Base-by-base conservation (phyloP, 1,140 invertebrate species). In the Caerostris darwini region DNA sequence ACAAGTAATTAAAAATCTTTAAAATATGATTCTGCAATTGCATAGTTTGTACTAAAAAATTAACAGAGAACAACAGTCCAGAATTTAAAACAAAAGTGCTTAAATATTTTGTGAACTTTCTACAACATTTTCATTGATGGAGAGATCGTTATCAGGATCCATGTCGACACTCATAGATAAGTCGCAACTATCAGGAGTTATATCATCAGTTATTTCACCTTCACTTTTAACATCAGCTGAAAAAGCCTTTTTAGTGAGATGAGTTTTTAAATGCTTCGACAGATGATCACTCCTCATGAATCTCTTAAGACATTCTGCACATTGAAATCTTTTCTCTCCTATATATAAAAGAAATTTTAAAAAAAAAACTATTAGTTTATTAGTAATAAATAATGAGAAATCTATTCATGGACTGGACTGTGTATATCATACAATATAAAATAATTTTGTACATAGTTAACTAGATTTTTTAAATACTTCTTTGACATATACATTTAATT, bases 221-320 rank as follows among this genome's bases (percentile, higher is more conserved):
- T 95, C 95, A 17, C 93, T 95, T 10, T 94, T 94, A 7, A 93
- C 92, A 34, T 95, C 85, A 3, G 83, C 71, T 90, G 81, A 89
- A 92, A 83, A 69, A 87, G 92, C 92, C 85, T 95, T 95, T 95
- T 97, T 97, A 96, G 98, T 98, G 67, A 97, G 97, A 96, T 99
- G 98, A 34, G 98, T 99, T 95, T 98, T 97, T 64, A 98, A 97
- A 96, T 99, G 98, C 95, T 99, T 99, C 0, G 98, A 98, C 5
- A 98, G 96, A 95, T 98, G 98, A 96, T 98, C 98, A 94, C 97
- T 98, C 92, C 98, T 96, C 98, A 98, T 99, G 95, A 98, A 98
- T 95, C 98, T 98, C 95, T 98, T 98, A 61, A 97, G 97, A 95
- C 98, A 98, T 95, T 98, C 97, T 0, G 97, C 96, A 95, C 98